Base-by-base conservation (phyloP, 2,888 invertebrate species). In the Cataglyphis albicans region DNA sequence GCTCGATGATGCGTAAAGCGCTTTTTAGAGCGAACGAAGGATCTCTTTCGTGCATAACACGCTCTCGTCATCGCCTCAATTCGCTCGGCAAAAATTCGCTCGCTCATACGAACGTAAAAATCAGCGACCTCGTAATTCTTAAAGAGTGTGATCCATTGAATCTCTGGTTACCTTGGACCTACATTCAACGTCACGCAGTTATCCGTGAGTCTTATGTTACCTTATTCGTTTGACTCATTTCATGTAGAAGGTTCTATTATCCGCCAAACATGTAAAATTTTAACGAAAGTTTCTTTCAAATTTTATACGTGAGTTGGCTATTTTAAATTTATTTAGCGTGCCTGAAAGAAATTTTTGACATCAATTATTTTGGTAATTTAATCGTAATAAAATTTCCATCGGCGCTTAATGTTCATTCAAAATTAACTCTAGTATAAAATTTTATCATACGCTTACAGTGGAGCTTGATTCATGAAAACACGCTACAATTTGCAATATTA, bases 51-150 rank as follows among this genome's bases (percentile, higher is more conserved):
- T 48, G 25, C 70, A 70, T 59, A 59, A 70, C 78, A 44, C 18
- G 5, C 35, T 44, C 25, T 67, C 25, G 59, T 78, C 57, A 41
- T 48, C 25, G 21, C 9, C 59, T 44, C 44, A 44, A 44, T 44
- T 44, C 9, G 70, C 32, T 44, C 55, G 12, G 35, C 7, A 48
- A 70, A 29, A 78, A 44, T 78, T 78, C 59, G 44, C 35, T 78
- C 18, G 21, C 21, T 29, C 38, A 15, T 29, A 25, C 18, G 2
- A 70, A 35, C 44, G 35, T 70, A 78, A 78, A 78, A 78, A 78
- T 78, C 59, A 70, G 44, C 32, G 44, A 25, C 70, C 70, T 78
- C 59, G 59, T 44, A 70, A 78, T 18, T 59, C 70, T 68, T 68
- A 59, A 78, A 67, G 70, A 78, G 12, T 35, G 59, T 57, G 57